Base-by-base conservation (phyloP, 2,888 invertebrate species). In the Galerucella pusilla region DNA sequence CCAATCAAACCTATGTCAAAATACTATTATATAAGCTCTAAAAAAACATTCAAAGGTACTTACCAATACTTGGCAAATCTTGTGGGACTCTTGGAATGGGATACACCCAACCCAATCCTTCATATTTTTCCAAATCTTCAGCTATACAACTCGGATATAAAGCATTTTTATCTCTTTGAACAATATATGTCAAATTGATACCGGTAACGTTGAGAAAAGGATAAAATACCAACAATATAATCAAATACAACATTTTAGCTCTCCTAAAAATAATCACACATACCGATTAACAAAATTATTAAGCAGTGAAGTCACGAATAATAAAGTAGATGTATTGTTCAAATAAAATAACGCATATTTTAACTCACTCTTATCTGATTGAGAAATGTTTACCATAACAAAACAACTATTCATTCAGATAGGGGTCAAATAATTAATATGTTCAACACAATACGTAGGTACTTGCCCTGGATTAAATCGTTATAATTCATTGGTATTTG, bases 101-200 rank as follows among this genome's bases (percentile, higher is more conserved):
- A 75, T 84, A 87, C 35, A 84, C 79, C 86, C 86, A 87, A 20
- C 85, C 85, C 35, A 86, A 78, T 14, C 82, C 87, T n/a, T 82
- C 78, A 78, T 86, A 84, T 52, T 84, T 78, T 54, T 85, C 84
- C 60, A 82, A 77, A 71, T 85, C 85, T 75, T 85, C 85, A 9
- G 85, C 86, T 60, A 87, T 79, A 78, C 86, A 87, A 77, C 83
- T 84, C 6, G 85, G 84, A 67, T 83, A 79, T 10, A 84, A 64
- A 60, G 72, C 74, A 25, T 75, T 78, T 45, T 80, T 78, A 42
- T 78, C 78, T 67, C 80, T 84, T 79, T 82, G 83, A 54, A 85
- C 76, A 35, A 87, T 82, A 75, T 86, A 85, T 7, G 85, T 84
- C 78, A 87, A 77, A 75, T 84, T 84, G 71, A 83, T 82, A 20